These are phyloP conservation scores for Holothuria leucospilota DNA, from an alignment of 53 echinoderm and acorn worm genomes.

Conservation along the genomic window DNA sequence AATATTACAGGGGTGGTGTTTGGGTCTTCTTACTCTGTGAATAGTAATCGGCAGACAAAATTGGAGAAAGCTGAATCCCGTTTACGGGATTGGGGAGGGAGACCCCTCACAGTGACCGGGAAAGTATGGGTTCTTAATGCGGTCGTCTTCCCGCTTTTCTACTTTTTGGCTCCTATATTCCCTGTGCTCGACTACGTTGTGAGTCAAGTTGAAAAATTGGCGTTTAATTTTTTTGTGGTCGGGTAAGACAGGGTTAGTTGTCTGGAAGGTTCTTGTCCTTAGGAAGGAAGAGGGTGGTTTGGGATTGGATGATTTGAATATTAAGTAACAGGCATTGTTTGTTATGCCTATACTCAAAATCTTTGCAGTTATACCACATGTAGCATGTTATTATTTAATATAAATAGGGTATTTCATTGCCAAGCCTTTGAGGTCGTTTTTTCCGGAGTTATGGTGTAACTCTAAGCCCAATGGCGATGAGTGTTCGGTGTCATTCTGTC, in stretches of 20 bases:
- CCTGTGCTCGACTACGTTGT: background rate
- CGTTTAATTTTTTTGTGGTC: slow-evolving; percentile 36
- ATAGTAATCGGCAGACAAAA: background rate
- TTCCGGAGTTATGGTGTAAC: no score
- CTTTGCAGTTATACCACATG: no score
- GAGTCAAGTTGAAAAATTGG: background rate
- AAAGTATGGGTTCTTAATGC: slow-evolving; percentile 9
- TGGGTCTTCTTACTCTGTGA: background rate
- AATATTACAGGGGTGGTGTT: slow-evolving; percentile 41
- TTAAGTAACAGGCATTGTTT: slow-evolving; percentile 16
- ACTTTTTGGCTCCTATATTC: slow-evolving; percentile 28
- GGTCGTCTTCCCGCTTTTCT: slow-evolving; percentile 42
- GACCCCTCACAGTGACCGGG: slow-evolving; percentile 10
- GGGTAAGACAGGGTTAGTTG: slow-evolving; percentile 18
- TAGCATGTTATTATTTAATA: no score
- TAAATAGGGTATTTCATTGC: no score
- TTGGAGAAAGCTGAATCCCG: background rate
- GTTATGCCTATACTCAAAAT: background rate
- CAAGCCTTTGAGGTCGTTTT: no score
- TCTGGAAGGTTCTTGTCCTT: no score
- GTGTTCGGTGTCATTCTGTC: no score
- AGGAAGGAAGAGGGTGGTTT: slow-evolving; percentile 42
- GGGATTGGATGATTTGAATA: slow-evolving; percentile 12
- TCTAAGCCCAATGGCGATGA: no score
- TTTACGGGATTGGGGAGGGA: slow-evolving; percentile 3